phyloP scores from a whole-genome alignment of 2,797 vertebrate genomes.

The Poecilia velifera region DNA sequence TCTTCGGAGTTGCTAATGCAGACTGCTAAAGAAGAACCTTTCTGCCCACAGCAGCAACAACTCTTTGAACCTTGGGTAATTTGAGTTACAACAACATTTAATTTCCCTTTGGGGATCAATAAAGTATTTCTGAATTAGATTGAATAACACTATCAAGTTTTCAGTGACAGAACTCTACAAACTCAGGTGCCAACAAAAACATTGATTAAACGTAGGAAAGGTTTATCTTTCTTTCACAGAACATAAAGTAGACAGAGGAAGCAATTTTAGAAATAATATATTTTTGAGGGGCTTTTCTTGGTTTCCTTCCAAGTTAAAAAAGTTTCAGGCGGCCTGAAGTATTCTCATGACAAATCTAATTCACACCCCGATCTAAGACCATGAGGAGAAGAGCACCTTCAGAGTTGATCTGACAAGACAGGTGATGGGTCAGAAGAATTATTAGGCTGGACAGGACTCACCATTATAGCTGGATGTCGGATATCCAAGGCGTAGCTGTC shows the following conservation, averaged over 20 bases:
- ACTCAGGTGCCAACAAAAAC: background rate
- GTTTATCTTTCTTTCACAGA: constrained; percentile 15
- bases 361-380: constrained; percentile 26
- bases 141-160: background rate
- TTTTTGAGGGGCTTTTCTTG: constrained; percentile 59
- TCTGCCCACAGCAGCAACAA: too few species aligned
- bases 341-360: constrained; percentile 45
- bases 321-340: constrained; percentile 48
- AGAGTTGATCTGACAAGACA: constrained; percentile 24
- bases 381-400: constrained; percentile 37
- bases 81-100: background rate
- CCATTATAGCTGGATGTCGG: constrained; percentile 89
- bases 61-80: background rate
- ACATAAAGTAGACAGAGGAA: constrained; percentile 34
- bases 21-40: too few species aligned
- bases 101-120: background rate
- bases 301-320: constrained; percentile 49
- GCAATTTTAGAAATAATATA: constrained; percentile 36
- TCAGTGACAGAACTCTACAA: background rate
- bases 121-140: background rate
- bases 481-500: constrained; percentile 90
- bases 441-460: constrained; percentile 61
- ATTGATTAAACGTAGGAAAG: constrained; percentile 8
- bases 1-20: too few species aligned
- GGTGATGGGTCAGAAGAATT: constrained; percentile 19